Evolutionary conservation across 2,888 invertebrate genomes (phyloP).

Genomic region (Carabus problematicus): DNA sequence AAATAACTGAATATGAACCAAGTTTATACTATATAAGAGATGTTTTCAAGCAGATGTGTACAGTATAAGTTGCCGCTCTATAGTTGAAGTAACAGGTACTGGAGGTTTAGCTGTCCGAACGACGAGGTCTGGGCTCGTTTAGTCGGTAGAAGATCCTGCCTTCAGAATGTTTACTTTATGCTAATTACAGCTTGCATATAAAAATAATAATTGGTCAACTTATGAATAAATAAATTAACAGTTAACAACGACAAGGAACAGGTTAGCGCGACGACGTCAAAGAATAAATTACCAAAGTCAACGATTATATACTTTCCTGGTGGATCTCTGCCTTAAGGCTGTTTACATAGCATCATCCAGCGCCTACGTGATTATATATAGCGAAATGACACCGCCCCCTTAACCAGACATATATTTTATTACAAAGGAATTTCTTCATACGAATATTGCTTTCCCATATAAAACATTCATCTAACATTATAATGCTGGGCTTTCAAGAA

Average conservation of each 20-base stretch:
- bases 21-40: too few species aligned
- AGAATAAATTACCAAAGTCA: too few species aligned
- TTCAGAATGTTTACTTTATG: slow-evolving; percentile 25
- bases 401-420: too few species aligned
- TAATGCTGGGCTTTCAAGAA: too few species aligned
- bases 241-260: slow-evolving; percentile 10
- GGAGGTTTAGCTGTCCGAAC: not conserved
- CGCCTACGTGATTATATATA: not conserved
- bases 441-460: too few species aligned
- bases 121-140: not conserved
- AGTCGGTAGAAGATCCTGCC: not conserved
- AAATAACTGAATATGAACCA: too few species aligned
- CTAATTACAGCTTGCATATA: slow-evolving; percentile 10
- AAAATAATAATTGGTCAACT: slow-evolving; percentile 14
- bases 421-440: too few species aligned
- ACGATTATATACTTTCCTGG: not conserved
- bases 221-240: slow-evolving; percentile 26
- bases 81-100: too few species aligned
- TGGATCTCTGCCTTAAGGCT: slow-evolving; percentile 2
- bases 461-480: too few species aligned
- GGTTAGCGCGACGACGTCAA: slow-evolving; percentile 9
- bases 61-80: too few species aligned
- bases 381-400: too few species aligned
- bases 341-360: slow-evolving; percentile 2
- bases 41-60: too few species aligned